Evolutionary conservation across 2,888 invertebrate species (phyloP).

Genomic region (Clivina fossor): DNA sequence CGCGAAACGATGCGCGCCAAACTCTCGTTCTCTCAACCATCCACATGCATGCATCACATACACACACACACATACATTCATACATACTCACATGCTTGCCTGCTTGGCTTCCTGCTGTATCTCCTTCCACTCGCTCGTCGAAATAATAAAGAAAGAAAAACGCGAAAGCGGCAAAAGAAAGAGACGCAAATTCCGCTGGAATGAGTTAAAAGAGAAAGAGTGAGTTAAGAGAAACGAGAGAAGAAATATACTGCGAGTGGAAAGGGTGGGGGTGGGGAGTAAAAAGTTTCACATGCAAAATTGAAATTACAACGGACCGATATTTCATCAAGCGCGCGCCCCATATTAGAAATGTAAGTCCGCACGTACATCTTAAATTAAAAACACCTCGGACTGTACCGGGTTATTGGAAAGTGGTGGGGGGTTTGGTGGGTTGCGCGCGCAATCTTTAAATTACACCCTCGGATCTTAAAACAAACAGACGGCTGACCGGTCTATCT

Average conservation of each 20-base stretch:
- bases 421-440: slow-evolving; percentile 41
- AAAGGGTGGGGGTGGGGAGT: slow-evolving; percentile 11
- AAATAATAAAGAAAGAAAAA: too few relatives aligned
- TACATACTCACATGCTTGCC: background rate
- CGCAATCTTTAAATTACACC: slow-evolving; percentile 48
- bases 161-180: too few relatives aligned
- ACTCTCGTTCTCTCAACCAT: background rate
- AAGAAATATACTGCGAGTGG: slow-evolving; percentile 34
- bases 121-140: too few relatives aligned
- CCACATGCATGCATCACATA: slow-evolving; percentile 26
- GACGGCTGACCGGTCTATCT: slow-evolving; percentile 45
- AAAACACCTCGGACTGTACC: slow-evolving; percentile 47
- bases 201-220: slow-evolving; percentile 26
- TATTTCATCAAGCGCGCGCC: slow-evolving; percentile 39
- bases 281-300: slow-evolving; percentile 39
- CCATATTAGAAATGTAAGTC: slow-evolving; percentile 42
- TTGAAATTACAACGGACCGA: slow-evolving; percentile 40
- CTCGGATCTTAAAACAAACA: slow-evolving; percentile 49
- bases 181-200: background rate
- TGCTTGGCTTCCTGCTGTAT: too few relatives aligned
- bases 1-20: background rate
- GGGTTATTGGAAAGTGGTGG: slow-evolving; percentile 41
- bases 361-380: slow-evolving; percentile 47
- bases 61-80: slow-evolving; percentile 37
- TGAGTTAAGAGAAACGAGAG: slow-evolving; percentile 34